These are phyloP conservation scores for Pseudococcus jackbeardsleyi DNA, from an alignment of 2,888 invertebrate species.

Conservation along the genomic window DNA sequence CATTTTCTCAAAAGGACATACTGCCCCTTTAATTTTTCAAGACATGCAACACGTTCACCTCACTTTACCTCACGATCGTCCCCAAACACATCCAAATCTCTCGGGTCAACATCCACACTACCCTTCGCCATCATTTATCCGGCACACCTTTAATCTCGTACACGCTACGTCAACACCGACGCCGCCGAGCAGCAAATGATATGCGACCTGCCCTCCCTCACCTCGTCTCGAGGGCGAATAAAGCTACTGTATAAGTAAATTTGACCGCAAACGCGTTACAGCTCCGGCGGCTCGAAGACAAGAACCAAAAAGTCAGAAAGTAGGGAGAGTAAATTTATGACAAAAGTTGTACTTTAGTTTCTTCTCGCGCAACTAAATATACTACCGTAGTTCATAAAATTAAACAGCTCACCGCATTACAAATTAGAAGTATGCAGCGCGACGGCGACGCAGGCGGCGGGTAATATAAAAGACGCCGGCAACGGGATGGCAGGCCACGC, in stretches of 20 bases:
- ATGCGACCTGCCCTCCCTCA: not conserved
- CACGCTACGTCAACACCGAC: not conserved
- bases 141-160: no score
- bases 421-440: conserved; percentile 56
- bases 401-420: conserved; percentile 64
- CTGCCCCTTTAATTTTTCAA: no score
- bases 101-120: no score
- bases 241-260: conserved; percentile 22
- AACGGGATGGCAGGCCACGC: conserved; percentile 3
- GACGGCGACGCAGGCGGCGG: not conserved
- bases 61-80: no score
- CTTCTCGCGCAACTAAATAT: conserved; percentile 50
- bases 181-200: not conserved
- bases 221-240: not conserved
- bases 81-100: no score
- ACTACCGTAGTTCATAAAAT: conserved; percentile 60
- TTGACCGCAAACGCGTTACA: conserved; percentile 39
- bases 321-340: conserved; percentile 50
- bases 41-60: no score
- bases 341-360: conserved; percentile 50
- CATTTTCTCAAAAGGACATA: no score
- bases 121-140: no score
- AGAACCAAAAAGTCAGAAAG: conserved; percentile 36
- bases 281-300: conserved; percentile 28
- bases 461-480: conserved; percentile 34